A percentile compares a stretch with the other conserved stretches of the same genome.
These are phyloP conservation scores for Limonius californicus DNA, from an alignment of 1,140 invertebrate species.

Conservation along the genomic window DNA sequence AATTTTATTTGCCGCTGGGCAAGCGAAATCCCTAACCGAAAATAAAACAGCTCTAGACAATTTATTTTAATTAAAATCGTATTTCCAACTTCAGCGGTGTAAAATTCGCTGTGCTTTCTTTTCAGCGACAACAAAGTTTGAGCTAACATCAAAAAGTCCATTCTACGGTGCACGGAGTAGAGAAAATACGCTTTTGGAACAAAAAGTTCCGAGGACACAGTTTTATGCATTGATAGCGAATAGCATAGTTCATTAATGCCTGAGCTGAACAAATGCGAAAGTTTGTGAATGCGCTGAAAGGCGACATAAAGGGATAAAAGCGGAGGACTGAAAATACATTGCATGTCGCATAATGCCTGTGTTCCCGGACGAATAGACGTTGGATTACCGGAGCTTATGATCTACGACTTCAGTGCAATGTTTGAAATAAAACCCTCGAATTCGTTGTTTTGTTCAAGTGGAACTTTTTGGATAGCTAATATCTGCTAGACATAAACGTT, in stretches of 20 bases:
- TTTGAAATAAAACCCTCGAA: too few species aligned
- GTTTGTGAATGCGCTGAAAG: constrained; percentile 44
- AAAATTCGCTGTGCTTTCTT: constrained; percentile 13
- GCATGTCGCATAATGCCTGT: constrained; percentile 39
- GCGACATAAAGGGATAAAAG: constrained; percentile 44
- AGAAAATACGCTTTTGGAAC: constrained; percentile 23
- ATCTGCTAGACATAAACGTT: too few species aligned
- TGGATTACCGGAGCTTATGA: constrained; percentile 15
- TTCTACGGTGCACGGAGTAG: constrained; percentile 13
- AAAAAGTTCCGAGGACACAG: constrained; percentile 24
- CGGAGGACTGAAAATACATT: constrained; percentile 36
- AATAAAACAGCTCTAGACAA: constrained; percentile 10
- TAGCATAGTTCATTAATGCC: constrained; percentile 40
- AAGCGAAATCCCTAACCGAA: neutral
- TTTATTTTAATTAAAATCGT: constrained; percentile 14
- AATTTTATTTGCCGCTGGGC: neutral
- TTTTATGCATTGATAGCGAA: constrained; percentile 31
- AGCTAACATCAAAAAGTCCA: constrained; percentile 14
- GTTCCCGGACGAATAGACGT: constrained; percentile 26
- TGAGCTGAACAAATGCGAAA: constrained; percentile 42
- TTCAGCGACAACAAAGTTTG: constrained; percentile 7
- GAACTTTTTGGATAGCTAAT: too few species aligned
- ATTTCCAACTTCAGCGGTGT: constrained; percentile 2
- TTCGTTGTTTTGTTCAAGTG: too few species aligned
- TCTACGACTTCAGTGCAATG: neutral